A percentile compares a stretch with the other conserved stretches of the same genome.
phyloP scores from a whole-genome alignment of 1,140 invertebrate genomes.

The Bombus turneri region DNA sequence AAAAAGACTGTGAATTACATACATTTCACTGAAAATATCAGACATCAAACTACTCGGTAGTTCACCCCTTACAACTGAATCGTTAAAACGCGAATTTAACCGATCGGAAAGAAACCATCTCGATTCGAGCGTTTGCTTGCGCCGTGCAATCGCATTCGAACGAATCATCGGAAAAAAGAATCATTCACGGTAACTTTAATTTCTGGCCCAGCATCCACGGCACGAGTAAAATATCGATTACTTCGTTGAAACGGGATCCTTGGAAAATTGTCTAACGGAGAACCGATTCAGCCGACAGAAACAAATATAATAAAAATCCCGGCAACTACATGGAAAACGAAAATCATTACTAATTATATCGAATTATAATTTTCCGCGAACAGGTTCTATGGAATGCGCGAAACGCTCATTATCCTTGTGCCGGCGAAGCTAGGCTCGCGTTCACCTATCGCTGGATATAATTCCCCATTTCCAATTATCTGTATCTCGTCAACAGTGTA shows the following conservation, averaged over 20 bases:
- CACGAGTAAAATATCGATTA: background rate
- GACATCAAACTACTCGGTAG: too few species aligned
- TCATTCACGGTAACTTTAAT: background rate
- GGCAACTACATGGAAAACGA: slow-evolving; percentile 3
- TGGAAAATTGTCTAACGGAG: background rate
- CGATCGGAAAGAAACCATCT: background rate
- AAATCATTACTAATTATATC: slow-evolving; percentile 40
- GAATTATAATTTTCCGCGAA: slow-evolving; percentile 48
- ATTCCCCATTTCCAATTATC: slow-evolving; percentile 51
- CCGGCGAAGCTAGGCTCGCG: background rate
- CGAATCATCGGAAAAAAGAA: background rate
- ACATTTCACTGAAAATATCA: too few species aligned
- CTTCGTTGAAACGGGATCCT: background rate
- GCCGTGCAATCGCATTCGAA: background rate
- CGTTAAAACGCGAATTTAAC: too few species aligned
- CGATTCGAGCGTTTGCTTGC: background rate
- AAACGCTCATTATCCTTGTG: slow-evolving; percentile 42
- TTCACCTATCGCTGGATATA: slow-evolving; percentile 27
- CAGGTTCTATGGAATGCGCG: slow-evolving; percentile 39
- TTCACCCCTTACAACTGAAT: too few species aligned
- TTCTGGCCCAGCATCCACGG: background rate
- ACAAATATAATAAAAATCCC: background rate
- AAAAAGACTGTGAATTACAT: too few species aligned
- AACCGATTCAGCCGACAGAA: background rate
- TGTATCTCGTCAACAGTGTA: slow-evolving; percentile 34